Percentiles rank a stretch among this genome's conserved stretches.
Conservation (phyloP, 1,140 invertebrate species). For the Drosophila persimilis region DNA sequence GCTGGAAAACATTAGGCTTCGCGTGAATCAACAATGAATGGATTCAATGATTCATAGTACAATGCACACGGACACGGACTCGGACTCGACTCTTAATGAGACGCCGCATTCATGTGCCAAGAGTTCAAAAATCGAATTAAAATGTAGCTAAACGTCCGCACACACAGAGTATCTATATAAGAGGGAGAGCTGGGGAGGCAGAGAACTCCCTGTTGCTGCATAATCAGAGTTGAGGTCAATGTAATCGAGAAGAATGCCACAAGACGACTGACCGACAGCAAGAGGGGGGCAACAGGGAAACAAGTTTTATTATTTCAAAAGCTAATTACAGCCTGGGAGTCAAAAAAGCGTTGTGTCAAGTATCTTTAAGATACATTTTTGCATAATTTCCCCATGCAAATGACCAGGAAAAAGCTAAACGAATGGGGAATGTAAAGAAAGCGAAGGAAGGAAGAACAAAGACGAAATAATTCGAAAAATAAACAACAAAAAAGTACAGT, state of each 20-base stretch:
- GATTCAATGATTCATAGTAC: too few species aligned
- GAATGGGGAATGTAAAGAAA: background rate
- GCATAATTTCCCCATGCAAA: conserved; percentile 40
- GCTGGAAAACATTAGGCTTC: too few species aligned
- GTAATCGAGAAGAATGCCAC: conserved; percentile 29
- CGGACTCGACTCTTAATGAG: too few species aligned
- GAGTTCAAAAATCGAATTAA: conserved; percentile 16
- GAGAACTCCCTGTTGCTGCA: conserved; percentile 10
- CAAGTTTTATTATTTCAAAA: conserved; percentile 10
- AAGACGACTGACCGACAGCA: background rate
- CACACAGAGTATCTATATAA: conserved; percentile 28
- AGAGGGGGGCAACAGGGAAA: conserved; percentile 19
- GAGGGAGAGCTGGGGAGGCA: too few species aligned
- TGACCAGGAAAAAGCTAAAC: conserved; percentile 1
- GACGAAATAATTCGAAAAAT: conserved; percentile 9
- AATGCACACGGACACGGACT: too few species aligned
- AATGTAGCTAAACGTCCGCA: background rate
- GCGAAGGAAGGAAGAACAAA: background rate
- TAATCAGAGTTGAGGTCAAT: conserved; percentile 38
- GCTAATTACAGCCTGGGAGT: conserved; percentile 40
- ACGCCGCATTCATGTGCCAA: too few species aligned
- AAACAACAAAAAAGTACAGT: conserved; percentile 25
- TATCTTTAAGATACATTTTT: conserved; percentile 42
- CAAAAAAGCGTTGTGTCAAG: conserved; percentile 35
- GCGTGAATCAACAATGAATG: too few species aligned